phyloP scores from a whole-genome alignment of 2,888 invertebrate genomes.

The Drosophila kambysellisi region DNA sequence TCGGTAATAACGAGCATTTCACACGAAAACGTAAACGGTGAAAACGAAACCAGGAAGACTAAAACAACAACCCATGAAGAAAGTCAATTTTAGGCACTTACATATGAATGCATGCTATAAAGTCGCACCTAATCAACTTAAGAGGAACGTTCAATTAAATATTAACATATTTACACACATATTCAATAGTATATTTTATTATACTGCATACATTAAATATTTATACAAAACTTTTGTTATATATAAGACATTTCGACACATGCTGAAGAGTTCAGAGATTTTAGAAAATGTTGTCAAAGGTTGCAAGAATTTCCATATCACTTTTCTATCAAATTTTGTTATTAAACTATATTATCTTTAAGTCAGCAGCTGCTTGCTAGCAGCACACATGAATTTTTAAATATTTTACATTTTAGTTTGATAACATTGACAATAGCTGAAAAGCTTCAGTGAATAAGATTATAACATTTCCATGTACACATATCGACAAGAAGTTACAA shows the following conservation, averaged over 20 bases:
- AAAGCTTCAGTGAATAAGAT: slow-evolving; percentile 27
- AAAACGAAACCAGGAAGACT: slow-evolving; percentile 81
- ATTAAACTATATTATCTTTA: slow-evolving; percentile 16
- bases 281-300: neutral
- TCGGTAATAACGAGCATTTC: slow-evolving; percentile 85
- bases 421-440: slow-evolving; percentile 19
- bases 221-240: slow-evolving; percentile 1
- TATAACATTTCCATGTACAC: slow-evolving; percentile 33
- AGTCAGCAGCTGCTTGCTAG: slow-evolving; percentile 1
- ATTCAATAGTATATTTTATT: slow-evolving; percentile 2
- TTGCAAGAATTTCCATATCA: slow-evolving; percentile 3
- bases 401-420: slow-evolving; percentile 15
- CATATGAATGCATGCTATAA: neutral
- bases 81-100: slow-evolving; percentile 82
- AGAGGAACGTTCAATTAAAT: neutral
- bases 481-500: slow-evolving; percentile 47
- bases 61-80: slow-evolving; percentile 83
- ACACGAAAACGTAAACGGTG: slow-evolving; percentile 84
- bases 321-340: slow-evolving; percentile 17
- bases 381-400: slow-evolving; percentile 14
- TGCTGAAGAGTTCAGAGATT: slow-evolving; percentile 10
- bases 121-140: too few species aligned
- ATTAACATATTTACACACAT: slow-evolving; percentile 7
- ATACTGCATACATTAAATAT: neutral
- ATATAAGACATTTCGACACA: slow-evolving; percentile 4